These are phyloP conservation scores for Exephanes ischioxanthus DNA, from an alignment of 2,888 invertebrate genomes.

Conservation along the genomic window DNA sequence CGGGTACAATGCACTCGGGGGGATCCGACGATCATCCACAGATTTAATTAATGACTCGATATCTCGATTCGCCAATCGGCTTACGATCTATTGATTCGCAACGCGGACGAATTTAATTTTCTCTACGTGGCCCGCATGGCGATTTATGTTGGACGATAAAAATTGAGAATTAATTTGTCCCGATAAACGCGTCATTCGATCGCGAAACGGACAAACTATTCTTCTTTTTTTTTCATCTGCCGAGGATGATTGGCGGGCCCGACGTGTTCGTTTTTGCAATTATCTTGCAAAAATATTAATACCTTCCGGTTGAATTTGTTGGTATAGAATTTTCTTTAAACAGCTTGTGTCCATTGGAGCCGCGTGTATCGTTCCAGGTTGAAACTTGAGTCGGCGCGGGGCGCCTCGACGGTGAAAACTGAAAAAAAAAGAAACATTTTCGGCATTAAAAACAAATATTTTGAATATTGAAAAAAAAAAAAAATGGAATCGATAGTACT, in stretches of 20 bases:
- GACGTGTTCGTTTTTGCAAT: too few relatives aligned
- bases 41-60: slow-evolving; percentile 70
- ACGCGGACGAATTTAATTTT: slow-evolving; percentile 27
- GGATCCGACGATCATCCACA: slow-evolving; percentile 68
- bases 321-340: too few relatives aligned
- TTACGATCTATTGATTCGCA: slow-evolving; percentile 62
- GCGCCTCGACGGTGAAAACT: too few relatives aligned
- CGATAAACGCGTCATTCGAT: background rate
- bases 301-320: too few relatives aligned
- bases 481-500: too few relatives aligned
- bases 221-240: too few relatives aligned
- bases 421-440: too few relatives aligned
- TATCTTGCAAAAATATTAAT: too few relatives aligned
- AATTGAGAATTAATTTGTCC: slow-evolving; percentile 12
- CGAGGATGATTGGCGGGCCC: too few relatives aligned
- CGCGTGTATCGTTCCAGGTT: background rate
- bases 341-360: too few relatives aligned
- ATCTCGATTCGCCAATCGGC: slow-evolving; percentile 67
- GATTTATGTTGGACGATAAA: background rate
- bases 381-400: background rate
- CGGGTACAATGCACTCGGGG: slow-evolving; percentile 65
- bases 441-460: too few relatives aligned
- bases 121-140: background rate
- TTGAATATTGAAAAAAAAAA: too few relatives aligned
- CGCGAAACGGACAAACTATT: background rate